Base-by-base conservation (phyloP, 1,140 invertebrate genomes). In the Eufriesea mexicana region DNA sequence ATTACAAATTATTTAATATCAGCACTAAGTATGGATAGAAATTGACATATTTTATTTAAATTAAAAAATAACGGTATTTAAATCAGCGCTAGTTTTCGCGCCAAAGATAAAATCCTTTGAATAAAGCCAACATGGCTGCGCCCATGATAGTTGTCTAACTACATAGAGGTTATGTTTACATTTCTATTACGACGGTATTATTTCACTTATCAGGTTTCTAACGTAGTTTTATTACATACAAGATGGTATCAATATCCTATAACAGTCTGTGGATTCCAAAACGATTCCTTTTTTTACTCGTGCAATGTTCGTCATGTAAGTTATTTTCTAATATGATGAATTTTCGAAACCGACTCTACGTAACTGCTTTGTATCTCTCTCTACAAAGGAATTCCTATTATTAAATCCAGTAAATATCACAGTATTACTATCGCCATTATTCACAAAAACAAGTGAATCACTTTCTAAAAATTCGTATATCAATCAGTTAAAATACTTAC, bases 221-320 rank as follows among this genome's bases (percentile, higher is more conserved):
- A 57, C 14, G 12, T 23, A 72, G 12, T 28, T 35, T 51, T 5
- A 35, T 59, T 16, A 5, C 14, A 4, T 49, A 18, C 10, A 76
- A 51, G 5, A 87, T 89, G 68, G 55, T 89, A 35, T 73, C 85
- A 16, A 71, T 71, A 16, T 86, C 80, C 5, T 47, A 71, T 20
- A 47, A 83, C 76, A 20, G 28, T 83, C 49, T 84, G 9, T 73
- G 84, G 45, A 76, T 87, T 7, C 72, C 59, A 8, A 90, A 85
- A 62, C 59, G 85, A 28, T 57, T 90, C 2, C 35, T 89, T 18
- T 64, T 86, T 18, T 35, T 89, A 28, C 70, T 89, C 20, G 55
- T 90, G 42, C 87, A 90, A 77, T 86, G 86, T 35, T 87, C 74
- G 51, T 76, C 84, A 71, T 86, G 92, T 92, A 88, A 92, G 92